Base-by-base conservation (phyloP, 2,888 invertebrate species). In the Diploptera punctata region DNA sequence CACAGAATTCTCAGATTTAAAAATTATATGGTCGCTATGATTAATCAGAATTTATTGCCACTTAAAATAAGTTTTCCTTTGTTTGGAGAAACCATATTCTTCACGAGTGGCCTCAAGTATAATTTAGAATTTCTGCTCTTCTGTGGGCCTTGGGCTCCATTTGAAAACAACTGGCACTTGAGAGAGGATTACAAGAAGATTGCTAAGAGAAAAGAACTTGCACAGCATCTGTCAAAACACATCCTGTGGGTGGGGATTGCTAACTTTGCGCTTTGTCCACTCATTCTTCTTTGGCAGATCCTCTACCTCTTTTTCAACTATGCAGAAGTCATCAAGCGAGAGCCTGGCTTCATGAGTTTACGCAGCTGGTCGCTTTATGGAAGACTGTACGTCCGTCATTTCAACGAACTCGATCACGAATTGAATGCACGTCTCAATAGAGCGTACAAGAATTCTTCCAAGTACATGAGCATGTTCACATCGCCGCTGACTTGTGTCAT, bases 321-420 rank as follows among this genome's bases (percentile, higher is more conserved):
- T 81, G 94, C 93, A 2, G 97, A 97, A 85, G 91, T 94, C 74
- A 88, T 97, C 77, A 94, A 94, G 82, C 88, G 95, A 68, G 96
- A 98, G 78, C 98, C 98, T 0, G 93, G 93, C 1, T 89, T 91
- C 18, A 84, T 98, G 24, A 96, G 96, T 0, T 86, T 92, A 43
- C 88, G 98, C 67, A 92, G 91, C 76, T 98, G 98, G 98, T 97
- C 98, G 0, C 86, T 93, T 69, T 98, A 96, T 83, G 95, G 95
- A 0, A 89, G 93, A n/a, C 85, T 96, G 16, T 95, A 97, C 78
- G 85, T 98, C 69, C 88, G 99, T 0, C 99, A 99, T 83, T 99
- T 99, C 83, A 99, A 99, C 85, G 99, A 99, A 83, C 85, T 99
- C 67, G 99, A 99, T 80, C 99, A 99, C 83, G 99, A 99, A 82